Evolutionary conservation across 2,113 vertebrate genomes (phyloP).

Genomic region (Rhagologus leucostigma): DNA sequence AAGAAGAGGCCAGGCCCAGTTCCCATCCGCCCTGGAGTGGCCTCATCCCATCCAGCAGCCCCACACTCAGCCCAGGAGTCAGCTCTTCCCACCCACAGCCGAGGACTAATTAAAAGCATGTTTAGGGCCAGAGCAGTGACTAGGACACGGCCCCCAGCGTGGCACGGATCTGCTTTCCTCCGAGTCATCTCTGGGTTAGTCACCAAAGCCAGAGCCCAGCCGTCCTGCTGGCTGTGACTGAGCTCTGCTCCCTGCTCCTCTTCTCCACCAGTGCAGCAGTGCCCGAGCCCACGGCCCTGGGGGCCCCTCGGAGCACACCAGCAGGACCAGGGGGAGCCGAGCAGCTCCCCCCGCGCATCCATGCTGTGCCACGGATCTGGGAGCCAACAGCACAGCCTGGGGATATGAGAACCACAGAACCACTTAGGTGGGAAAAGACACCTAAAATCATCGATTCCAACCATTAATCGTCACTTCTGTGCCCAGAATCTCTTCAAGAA

Average conservation of each 20-base stretch:
- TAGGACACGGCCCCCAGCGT: neutral
- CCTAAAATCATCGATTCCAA: fast-evolving
- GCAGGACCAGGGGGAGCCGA: fast-evolving
- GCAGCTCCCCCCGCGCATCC: neutral
- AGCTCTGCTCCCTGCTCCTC: neutral
- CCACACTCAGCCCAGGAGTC: neutral
- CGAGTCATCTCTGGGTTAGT: neutral
- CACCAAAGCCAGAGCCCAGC: neutral
- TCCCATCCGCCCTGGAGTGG: neutral
- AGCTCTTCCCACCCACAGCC: constrained; percentile 6
- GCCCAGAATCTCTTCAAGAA: neutral
- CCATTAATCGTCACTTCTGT: neutral
- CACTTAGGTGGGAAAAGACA: neutral
- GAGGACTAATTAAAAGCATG: constrained; percentile 38
- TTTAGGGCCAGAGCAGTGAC: neutral
- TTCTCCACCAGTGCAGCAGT: fast-evolving
- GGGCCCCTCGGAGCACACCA: fast-evolving
- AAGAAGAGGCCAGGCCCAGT: neutral
- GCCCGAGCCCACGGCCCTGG: fast-evolving
- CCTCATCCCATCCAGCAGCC: neutral
- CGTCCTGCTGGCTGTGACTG: neutral
- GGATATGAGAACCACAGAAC: neutral
- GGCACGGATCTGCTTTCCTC: neutral
- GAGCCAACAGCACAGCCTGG: neutral
- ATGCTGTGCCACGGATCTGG: fast-evolving